A percentile compares a stretch with the other conserved stretches of the same genome.
phyloP scores from a whole-genome alignment of 2,888 invertebrate species.

The Parnassius mnemosyne region DNA sequence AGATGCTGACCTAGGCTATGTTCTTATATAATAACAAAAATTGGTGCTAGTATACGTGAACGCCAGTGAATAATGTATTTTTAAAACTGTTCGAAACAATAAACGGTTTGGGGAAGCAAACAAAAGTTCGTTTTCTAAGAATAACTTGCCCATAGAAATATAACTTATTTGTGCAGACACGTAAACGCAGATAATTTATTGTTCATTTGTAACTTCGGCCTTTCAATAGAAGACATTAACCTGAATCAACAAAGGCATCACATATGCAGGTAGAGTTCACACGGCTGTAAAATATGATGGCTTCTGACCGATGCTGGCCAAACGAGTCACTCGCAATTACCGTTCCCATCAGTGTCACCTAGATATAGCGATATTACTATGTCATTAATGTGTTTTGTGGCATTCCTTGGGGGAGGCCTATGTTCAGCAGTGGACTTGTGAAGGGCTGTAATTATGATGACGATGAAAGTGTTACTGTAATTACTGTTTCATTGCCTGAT shows the following conservation, averaged over 20 bases:
- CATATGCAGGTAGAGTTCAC: constrained; percentile 51
- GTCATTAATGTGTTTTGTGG: neutral
- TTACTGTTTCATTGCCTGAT: too few relatives aligned
- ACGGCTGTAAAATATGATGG: constrained; percentile 51
- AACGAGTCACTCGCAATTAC: neutral
- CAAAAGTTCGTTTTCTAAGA: too few relatives aligned
- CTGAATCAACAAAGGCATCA: constrained; percentile 43
- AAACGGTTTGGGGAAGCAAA: too few relatives aligned
- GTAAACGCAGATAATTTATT: constrained; percentile 1
- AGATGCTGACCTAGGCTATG: too few relatives aligned
- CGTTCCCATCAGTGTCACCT: constrained; percentile 18
- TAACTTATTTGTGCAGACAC: neutral
- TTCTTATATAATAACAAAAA: too few relatives aligned
- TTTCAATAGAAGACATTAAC: constrained; percentile 41
- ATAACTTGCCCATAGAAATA: neutral
- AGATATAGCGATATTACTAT: constrained; percentile 3
- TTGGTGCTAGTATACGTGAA: too few relatives aligned
- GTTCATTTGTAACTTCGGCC: constrained; percentile 14
- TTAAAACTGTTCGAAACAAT: too few relatives aligned
- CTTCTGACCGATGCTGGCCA: neutral
- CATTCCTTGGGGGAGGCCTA: too few relatives aligned
- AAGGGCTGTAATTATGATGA: too few relatives aligned
- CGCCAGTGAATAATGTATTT: too few relatives aligned
- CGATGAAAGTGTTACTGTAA: too few relatives aligned
- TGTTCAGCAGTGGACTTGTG: too few relatives aligned